Base-by-base conservation (phyloP, 2,113 vertebrate genomes). In the Sylvilagus bachmani region DNA sequence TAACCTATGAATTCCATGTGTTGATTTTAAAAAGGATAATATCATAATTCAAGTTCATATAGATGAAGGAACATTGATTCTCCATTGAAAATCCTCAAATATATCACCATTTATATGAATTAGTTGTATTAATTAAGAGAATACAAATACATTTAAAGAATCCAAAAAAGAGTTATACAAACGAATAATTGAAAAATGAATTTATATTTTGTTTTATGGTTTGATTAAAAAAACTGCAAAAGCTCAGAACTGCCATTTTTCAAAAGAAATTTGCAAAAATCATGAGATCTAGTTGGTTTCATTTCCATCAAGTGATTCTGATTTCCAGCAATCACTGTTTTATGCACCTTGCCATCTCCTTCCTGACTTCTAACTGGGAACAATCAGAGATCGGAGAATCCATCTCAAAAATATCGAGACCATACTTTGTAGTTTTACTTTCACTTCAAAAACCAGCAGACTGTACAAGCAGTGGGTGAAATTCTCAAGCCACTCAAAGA, bases 1-100 rank as follows among this genome's bases (percentile, higher is more conserved):
- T 79, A 88, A 33, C 92, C 71, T 24, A 19, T 51, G 31, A 95
- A 66, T 97, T 94, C 6, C 90, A 2, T 93, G 95, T 84, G 70
- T 86, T 91, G 44, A 94, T 69, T 95, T 92, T 70, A 83, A 55
- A 83, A 85, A 67, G 53, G 44, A 61, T n/a, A 12, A 70, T 91
- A 51, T 80, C 17, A 6, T 78, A 71, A 51, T n/a, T 85, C 29
- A 44, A n/a, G 1, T 61, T 86, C 71, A 31, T n/a, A 29, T 24
- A 80, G 27, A 24, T 21, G 11, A 86, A 62, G 21, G 7, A 27
- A 14, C 4, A 7, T 64, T 55, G 10, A 38, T 51, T 74, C 17
- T n/a, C 24, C 78, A 51, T 9, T 77, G 61, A 92, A 93, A 85
- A 86, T 22, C 77, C 53, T 93, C 44, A 70, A 22, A 49, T 49